Evolutionary conservation across 1,140 invertebrate species (phyloP).

Genomic region (Mactra quadrangularis): DNA sequence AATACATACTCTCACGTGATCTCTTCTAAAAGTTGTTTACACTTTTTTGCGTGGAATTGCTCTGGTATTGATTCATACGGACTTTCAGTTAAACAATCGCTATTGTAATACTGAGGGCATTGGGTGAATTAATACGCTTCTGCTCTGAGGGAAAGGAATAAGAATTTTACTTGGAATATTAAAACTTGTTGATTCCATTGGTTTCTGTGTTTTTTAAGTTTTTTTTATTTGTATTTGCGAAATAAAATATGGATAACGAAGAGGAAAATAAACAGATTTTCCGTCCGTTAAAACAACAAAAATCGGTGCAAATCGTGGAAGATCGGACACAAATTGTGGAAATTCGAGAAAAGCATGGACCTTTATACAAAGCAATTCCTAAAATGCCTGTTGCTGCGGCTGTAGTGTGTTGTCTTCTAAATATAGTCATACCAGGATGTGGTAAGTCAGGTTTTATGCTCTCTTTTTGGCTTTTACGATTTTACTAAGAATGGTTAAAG

Average conservation of each 20-base stretch:
- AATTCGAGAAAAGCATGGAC: constrained; percentile 84
- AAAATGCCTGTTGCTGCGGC: constrained; percentile 84
- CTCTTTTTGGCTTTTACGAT: no score
- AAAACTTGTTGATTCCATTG: neutral
- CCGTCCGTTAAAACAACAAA: constrained; percentile 36
- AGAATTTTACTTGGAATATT: neutral
- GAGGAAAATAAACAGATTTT: constrained; percentile 41
- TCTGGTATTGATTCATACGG: neutral
- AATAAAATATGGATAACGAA: constrained; percentile 31
- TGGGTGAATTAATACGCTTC: neutral
- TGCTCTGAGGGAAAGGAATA: neutral
- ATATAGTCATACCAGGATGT: constrained; percentile 84
- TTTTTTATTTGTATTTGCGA: neutral
- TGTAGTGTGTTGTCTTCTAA: constrained; percentile 84
- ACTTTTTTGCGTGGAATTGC: no score
- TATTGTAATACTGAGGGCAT: neutral
- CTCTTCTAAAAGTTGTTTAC: no score
- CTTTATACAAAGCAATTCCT: constrained; percentile 85
- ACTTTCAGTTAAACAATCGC: neutral
- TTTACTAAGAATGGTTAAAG: no score
- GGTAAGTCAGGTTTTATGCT: constrained; percentile 81
- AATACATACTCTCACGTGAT: neutral
- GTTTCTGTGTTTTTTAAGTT: neutral
- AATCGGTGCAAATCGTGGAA: constrained; percentile 64
- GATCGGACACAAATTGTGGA: constrained; percentile 80